Evolutionary conservation across 2,113 vertebrate species (phyloP).

Genomic region (Carassius auratus): DNA sequence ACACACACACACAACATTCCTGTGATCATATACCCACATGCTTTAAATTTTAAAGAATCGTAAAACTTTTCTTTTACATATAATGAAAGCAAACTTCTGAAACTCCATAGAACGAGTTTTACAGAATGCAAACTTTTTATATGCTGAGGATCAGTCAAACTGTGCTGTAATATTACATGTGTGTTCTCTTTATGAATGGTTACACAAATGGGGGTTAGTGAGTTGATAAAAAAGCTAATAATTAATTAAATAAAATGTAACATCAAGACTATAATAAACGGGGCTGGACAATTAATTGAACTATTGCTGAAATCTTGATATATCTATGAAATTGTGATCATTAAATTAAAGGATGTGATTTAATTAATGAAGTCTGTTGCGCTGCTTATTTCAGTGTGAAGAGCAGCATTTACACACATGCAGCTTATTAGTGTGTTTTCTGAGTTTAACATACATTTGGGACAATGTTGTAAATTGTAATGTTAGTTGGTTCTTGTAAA

Average conservation of each 20-base stretch:
- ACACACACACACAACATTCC: neutral
- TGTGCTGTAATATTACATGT: neutral
- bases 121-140: neutral
- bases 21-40: neutral
- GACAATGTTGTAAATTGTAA: too few species aligned
- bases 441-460: neutral
- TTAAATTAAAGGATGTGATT: neutral
- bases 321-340: neutral
- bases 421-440: neutral
- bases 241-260: neutral
- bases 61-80: neutral
- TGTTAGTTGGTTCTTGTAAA: too few species aligned
- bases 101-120: neutral
- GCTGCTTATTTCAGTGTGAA: neutral
- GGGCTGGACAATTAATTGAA: neutral
- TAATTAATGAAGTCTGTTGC: neutral
- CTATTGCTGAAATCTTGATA: neutral
- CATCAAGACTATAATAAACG: neutral
- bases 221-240: neutral
- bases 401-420: neutral
- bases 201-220: neutral
- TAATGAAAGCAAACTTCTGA: neutral
- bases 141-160: neutral
- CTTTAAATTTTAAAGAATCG: neutral
- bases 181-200: neutral